Evolutionary conservation across 2,888 invertebrate species (phyloP).

Genomic region (Camponotus fellah): DNA sequence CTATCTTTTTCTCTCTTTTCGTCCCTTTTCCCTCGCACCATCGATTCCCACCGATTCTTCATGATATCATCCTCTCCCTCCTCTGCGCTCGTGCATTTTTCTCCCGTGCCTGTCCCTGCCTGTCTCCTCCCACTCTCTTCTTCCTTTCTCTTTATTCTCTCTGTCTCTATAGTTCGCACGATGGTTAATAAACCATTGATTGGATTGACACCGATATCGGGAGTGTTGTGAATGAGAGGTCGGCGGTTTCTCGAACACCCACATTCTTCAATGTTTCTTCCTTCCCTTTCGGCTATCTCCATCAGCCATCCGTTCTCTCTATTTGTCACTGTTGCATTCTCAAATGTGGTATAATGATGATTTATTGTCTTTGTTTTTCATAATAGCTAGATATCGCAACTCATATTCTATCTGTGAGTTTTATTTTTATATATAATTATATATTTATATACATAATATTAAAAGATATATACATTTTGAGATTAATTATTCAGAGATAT

Average conservation of each 20-base stretch:
- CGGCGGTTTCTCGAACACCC: conserved; percentile 56
- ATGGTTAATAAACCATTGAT: conserved; percentile 85
- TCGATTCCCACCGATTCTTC: conserved; percentile 57
- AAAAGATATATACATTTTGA: background rate
- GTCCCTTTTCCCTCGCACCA: conserved; percentile 30
- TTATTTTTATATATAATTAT: background rate
- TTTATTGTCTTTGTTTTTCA: conserved; percentile 29
- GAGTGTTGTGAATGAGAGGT: conserved; percentile 80
- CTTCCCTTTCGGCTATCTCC: conserved; percentile 17
- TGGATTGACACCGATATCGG: conserved; percentile 84
- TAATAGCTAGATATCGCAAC: background rate
- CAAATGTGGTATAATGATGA: conserved; percentile 40
- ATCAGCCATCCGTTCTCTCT: conserved; percentile 29
- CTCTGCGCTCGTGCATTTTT: conserved; percentile 30
- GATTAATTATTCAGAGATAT: background rate
- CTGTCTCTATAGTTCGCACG: conserved; percentile 78
- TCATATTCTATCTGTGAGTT: background rate
- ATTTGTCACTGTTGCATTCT: conserved; percentile 39
- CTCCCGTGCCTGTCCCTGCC: conserved; percentile 24
- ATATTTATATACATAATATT: background rate
- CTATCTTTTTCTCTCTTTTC: conserved; percentile 24
- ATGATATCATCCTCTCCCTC: conserved; percentile 64
- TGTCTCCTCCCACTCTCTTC: conserved; percentile 47
- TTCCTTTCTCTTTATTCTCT: conserved; percentile 56
- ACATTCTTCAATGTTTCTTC: conserved; percentile 55